Percentiles rank a stretch among this genome's conserved stretches.
These are phyloP conservation scores for Pionites leucogaster DNA, from an alignment of 2,113 vertebrate species.

Conservation along the genomic window DNA sequence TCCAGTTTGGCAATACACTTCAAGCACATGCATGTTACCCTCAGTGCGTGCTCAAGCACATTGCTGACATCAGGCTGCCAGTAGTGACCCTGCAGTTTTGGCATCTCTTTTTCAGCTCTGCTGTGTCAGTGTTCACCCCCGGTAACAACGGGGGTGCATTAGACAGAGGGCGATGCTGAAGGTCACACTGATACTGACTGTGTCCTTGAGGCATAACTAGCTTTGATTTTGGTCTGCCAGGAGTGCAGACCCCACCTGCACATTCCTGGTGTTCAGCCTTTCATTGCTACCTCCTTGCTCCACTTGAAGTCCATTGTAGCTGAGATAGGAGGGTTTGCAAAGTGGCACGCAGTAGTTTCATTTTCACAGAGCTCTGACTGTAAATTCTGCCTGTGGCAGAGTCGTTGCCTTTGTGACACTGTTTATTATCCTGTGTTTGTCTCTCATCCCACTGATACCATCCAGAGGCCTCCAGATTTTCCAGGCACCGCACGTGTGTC, in stretches of 20 bases:
- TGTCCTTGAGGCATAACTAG: neutral
- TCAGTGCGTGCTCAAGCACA: rapidly evolving
- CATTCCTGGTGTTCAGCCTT: neutral
- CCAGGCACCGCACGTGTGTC: neutral
- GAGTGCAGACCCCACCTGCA: neutral
- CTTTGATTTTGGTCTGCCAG: neutral
- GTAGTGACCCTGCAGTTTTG: neutral
- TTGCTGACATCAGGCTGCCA: neutral
- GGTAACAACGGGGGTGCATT: rapidly evolving
- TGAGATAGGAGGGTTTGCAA: neutral
- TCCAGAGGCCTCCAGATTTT: neutral
- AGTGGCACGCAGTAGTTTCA: neutral
- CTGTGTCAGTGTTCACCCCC: neutral
- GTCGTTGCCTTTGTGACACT: neutral
- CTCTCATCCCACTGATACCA: neutral
- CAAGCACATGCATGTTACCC: neutral
- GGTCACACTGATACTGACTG: neutral
- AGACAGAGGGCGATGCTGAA: neutral
- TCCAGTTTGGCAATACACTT: neutral
- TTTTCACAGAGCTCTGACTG: neutral
- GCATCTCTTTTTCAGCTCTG: neutral
- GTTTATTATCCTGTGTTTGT: neutral
- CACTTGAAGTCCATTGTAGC: neutral
- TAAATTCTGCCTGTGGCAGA: neutral
- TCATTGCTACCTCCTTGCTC: neutral